phyloP scores from a whole-genome alignment of 2,888 invertebrate genomes.

The Pseudococcus viburni region DNA sequence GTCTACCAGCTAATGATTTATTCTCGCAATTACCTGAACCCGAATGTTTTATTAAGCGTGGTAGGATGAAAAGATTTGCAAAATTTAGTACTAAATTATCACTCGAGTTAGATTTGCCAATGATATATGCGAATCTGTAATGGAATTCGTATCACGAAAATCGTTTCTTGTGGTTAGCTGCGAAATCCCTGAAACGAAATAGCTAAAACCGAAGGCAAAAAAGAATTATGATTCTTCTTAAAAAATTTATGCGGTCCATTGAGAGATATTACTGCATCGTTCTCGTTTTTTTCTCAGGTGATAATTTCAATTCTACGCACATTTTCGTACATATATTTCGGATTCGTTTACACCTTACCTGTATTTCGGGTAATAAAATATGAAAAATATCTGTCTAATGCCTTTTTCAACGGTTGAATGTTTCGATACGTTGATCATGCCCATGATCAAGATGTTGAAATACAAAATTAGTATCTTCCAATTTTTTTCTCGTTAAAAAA shows the following conservation, averaged over 20 bases:
- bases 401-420: background rate
- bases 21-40: background rate
- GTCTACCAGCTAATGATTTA: background rate
- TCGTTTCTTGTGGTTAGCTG: slow-evolving; percentile 2
- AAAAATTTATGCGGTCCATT: background rate
- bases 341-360: background rate
- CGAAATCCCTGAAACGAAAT: background rate
- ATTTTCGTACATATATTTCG: background rate
- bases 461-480: no score
- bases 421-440: background rate
- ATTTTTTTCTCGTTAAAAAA: no score
- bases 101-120: background rate
- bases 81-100: slow-evolving; percentile 17
- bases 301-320: slow-evolving; percentile 5
- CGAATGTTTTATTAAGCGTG: background rate
- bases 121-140: slow-evolving; percentile 1
- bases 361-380: background rate
- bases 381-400: background rate
- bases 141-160: slow-evolving; percentile 27
- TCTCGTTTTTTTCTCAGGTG: background rate
- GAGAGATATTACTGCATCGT: background rate
- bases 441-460: no score
- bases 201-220: background rate
- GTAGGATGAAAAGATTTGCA: background rate
- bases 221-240: slow-evolving; percentile 20